These are phyloP conservation scores for Sitta europaea DNA, from an alignment of 2,113 vertebrate species.

Conservation along the genomic window DNA sequence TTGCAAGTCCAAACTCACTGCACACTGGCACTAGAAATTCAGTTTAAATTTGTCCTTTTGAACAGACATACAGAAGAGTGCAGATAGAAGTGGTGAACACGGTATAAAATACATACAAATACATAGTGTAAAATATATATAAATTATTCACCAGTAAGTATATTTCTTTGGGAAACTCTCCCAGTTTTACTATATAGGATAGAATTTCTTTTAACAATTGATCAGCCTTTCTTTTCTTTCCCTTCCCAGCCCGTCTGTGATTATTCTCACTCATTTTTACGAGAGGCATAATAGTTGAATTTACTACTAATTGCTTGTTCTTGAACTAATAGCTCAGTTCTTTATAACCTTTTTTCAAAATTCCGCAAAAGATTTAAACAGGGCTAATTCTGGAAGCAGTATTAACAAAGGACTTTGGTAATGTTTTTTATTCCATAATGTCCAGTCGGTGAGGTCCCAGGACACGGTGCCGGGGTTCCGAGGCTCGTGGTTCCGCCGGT, in stretches of 20 bases:
- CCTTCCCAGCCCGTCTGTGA: not conserved
- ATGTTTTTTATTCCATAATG: fast-evolving
- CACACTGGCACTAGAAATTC: not conserved
- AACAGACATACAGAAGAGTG: not conserved
- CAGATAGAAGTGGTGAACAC: not conserved
- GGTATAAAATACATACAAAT: not conserved
- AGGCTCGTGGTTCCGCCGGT: no score
- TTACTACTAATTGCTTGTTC: not conserved
- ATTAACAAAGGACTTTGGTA: not conserved
- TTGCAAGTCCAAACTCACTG: not conserved
- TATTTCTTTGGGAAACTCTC: not conserved
- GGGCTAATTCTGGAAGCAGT: not conserved
- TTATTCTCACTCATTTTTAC: not conserved
- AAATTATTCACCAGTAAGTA: not conserved
- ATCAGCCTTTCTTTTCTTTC: not conserved
- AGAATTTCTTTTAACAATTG: not conserved
- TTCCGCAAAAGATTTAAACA: not conserved
- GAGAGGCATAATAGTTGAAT: not conserved
- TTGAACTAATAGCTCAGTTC: not conserved
- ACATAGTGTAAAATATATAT: not conserved
- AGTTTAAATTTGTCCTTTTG: not conserved
- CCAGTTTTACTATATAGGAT: not conserved
- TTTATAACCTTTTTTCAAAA: not conserved
- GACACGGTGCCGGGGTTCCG: fast-evolving
- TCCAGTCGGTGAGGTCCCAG: not conserved